Evolutionary conservation across 2,888 invertebrate species (phyloP).

Genomic region (Callyntrura sp.): DNA sequence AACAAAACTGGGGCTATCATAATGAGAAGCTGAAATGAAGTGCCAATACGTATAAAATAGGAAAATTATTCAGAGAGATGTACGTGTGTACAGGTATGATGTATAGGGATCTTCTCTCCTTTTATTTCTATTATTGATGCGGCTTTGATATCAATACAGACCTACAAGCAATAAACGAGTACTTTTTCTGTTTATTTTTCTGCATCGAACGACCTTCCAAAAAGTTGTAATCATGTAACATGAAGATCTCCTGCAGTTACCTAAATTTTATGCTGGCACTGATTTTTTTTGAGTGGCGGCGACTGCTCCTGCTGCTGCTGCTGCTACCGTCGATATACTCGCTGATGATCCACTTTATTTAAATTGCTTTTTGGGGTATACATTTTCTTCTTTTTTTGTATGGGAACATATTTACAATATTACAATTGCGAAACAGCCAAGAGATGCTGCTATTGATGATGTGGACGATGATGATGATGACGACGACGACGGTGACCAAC

Average conservation of each 20-base stretch:
- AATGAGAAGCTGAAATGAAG: slow-evolving; percentile 2
- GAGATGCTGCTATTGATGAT: background rate
- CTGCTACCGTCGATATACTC: background rate
- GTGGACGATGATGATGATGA: slow-evolving; percentile 11
- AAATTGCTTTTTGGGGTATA: slow-evolving; percentile 17
- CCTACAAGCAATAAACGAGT: background rate
- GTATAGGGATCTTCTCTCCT: background rate
- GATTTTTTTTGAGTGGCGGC: no score
- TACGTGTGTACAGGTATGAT: background rate
- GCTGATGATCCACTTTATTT: slow-evolving; percentile 41
- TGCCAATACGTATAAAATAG: background rate
- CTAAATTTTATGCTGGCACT: background rate
- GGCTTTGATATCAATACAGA: background rate
- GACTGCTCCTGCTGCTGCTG: background rate
- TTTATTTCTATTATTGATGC: background rate
- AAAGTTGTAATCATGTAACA: slow-evolving; percentile 28
- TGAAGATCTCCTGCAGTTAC: background rate
- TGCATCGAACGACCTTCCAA: slow-evolving; percentile 51
- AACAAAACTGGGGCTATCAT: background rate
- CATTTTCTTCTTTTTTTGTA: no score
- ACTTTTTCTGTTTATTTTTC: slow-evolving; percentile 18
- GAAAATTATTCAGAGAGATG: slow-evolving; percentile 23
- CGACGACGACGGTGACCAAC: no score
- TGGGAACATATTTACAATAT: no score
- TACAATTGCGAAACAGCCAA: background rate